phyloP scores from a whole-genome alignment of 2,113 vertebrate genomes.

The Anser cygnoides region DNA sequence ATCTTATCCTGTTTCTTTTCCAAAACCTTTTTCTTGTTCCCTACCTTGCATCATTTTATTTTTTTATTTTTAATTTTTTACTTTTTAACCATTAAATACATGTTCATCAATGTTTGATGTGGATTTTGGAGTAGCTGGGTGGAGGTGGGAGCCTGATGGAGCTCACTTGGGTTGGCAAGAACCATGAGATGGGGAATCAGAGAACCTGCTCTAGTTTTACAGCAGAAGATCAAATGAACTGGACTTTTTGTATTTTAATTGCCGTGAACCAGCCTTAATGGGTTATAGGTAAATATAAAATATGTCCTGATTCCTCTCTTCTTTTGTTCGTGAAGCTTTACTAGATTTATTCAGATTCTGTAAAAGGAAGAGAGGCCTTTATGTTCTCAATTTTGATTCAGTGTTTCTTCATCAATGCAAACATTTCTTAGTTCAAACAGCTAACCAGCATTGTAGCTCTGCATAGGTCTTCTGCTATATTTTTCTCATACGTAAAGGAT shows the following conservation, averaged over 20 bases:
- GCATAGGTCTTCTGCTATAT: neutral
- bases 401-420: neutral
- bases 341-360: neutral
- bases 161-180: fast-evolving
- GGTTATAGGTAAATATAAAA: neutral
- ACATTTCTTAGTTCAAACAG: neutral
- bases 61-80: neutral
- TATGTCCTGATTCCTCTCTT: neutral
- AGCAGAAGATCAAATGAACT: neutral
- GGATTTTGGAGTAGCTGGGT: neutral
- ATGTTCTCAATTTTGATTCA: neutral
- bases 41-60: neutral
- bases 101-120: neutral
- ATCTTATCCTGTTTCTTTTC: neutral
- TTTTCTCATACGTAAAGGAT: neutral
- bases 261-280: neutral
- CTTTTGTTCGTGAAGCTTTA: neutral
- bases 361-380: neutral
- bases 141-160: neutral
- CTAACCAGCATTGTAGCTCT: neutral
- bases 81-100: neutral
- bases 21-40: neutral
- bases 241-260: neutral
- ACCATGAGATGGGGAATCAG: neutral
- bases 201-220: neutral